Base-by-base conservation (phyloP, 1,140 invertebrate genomes). In the Andricus grossulariae region DNA sequence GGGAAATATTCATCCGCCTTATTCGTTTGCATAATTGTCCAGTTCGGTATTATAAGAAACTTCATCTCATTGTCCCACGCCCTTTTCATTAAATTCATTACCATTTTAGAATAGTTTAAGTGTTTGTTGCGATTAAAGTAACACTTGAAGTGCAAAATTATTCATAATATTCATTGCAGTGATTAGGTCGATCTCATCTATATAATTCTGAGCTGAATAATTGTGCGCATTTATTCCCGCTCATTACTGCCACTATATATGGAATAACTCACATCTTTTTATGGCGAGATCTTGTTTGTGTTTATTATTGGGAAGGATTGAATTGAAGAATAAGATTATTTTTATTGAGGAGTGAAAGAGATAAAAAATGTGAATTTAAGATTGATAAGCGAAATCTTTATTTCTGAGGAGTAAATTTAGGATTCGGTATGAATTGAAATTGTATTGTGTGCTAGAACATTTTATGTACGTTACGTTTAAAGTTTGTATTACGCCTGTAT, bases 401-500 rank as follows among this genome's bases (percentile, higher is more conserved):
- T 66, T 66, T 11, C n/a, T 25, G 16, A 60, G 21, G 60, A 66
- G 6, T n/a, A 16, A 10, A 32, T 66, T 39, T 39, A 39, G 3
- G 13, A 39, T 39, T n/a, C 13, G 15, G 25, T 39, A 39, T 32
- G 25, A 45, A 66, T 18, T 54, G 52, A 18, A n/a, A 54, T 54
- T n/a, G n/a, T 66, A 45, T 7, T 45, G 60, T 66, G 32, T 32
- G 39, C 39, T 25, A 66, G 60, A 8, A 4, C 4, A 10, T 52
- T n/a, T 25, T 21, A 72, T 50, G 10, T n/a, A 19, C 18, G 15
- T 32, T 19, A 13, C 15, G 2, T 21, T 52, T 32, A 51, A 25
- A 25, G 16, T 71, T 18, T 21, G n/a, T 19, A 52, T 72, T 39
- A 72, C 12, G 50, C 21, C 18, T 50, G 71, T 72, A 72, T 72